These are phyloP conservation scores for Micrastur ruficollis DNA, from an alignment of 2,797 vertebrate species.

Conservation along the genomic window DNA sequence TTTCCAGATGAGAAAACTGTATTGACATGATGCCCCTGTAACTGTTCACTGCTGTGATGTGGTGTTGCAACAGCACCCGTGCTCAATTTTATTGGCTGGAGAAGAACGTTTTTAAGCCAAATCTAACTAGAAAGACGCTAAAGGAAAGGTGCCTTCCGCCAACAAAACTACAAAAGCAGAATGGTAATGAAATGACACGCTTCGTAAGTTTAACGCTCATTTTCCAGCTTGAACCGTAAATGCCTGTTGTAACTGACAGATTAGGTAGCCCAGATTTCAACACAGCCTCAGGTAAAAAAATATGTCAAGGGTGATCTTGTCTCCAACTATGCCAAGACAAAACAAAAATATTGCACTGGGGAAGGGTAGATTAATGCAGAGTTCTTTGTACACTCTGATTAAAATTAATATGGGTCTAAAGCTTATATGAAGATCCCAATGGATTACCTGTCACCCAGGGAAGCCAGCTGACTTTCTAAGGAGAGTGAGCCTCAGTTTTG, in stretches of 20 bases:
- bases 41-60: not conserved
- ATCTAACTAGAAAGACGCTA: not conserved
- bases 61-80: not conserved
- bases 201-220: not conserved
- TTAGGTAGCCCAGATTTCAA: not conserved
- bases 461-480: not conserved
- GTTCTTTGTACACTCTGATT: not conserved
- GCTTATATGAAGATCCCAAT: not conserved
- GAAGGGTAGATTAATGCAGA: not conserved
- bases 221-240: not conserved
- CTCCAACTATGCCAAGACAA: not conserved
- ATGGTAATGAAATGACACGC: not conserved
- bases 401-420: not conserved
- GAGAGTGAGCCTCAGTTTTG: not conserved
- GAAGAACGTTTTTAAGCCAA: not conserved
- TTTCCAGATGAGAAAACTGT: not conserved
- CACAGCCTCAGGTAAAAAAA: not conserved
- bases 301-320: not conserved
- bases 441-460: not conserved
- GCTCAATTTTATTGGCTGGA: not conserved
- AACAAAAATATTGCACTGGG: not conserved
- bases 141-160: not conserved
- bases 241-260: not conserved
- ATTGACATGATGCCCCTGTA: not conserved
- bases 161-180: not conserved